phyloP scores from a whole-genome alignment of 2,888 invertebrate genomes.

The Dasypolia templi region DNA sequence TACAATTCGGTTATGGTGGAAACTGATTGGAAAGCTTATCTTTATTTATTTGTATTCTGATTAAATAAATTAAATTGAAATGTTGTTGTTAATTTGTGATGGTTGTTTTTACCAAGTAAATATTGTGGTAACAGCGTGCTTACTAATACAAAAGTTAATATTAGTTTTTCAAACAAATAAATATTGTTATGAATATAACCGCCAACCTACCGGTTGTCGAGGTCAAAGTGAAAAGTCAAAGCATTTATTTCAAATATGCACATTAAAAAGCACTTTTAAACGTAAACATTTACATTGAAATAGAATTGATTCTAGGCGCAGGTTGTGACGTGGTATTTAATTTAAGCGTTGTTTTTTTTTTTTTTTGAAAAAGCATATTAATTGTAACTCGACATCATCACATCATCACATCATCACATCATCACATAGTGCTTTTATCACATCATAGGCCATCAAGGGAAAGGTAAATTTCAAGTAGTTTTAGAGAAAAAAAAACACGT shows the following conservation, averaged over 20 bases:
- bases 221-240: too few relatives aligned
- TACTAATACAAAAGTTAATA: constrained; percentile 5
- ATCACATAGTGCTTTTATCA: background rate
- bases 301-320: too few relatives aligned
- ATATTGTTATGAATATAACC: background rate
- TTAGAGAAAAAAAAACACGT: background rate
- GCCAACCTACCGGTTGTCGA: too few relatives aligned
- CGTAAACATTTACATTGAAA: too few relatives aligned
- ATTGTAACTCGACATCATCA: too few relatives aligned
- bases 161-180: background rate
- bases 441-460: background rate
- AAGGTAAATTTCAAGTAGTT: background rate
- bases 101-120: constrained; percentile 15
- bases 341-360: background rate
- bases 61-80: constrained; percentile 6
- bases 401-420: too few relatives aligned
- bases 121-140: background rate
- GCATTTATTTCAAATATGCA: too few relatives aligned
- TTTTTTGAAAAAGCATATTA: background rate
- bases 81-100: constrained; percentile 6
- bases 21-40: constrained; percentile 28
- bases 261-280: too few relatives aligned
- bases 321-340: background rate
- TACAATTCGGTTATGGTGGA: constrained; percentile 22
- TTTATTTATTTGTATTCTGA: constrained; percentile 8